phyloP scores from a whole-genome alignment of 92 coral and sea anemone species.

The Epizoanthus ramosus region DNA sequence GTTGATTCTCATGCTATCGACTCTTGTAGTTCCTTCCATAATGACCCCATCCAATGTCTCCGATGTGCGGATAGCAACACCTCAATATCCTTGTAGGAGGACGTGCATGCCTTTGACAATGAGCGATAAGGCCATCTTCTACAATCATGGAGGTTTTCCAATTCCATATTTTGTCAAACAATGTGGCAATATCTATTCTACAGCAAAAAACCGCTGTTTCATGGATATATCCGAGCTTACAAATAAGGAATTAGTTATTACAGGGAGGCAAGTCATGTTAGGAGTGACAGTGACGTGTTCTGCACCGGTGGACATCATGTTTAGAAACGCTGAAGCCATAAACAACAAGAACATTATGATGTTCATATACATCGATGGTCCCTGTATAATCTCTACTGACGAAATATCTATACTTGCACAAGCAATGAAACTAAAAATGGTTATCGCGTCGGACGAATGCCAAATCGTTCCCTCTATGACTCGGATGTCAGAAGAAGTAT shows the following conservation, averaged over 20 bases:
- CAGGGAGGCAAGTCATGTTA: neutral
- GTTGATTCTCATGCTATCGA: too few species aligned
- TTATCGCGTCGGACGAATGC: neutral
- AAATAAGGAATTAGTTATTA: neutral
- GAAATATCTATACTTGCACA: conserved; percentile 59
- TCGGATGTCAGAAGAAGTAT: neutral
- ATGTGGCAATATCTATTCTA: neutral
- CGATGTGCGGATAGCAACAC: neutral
- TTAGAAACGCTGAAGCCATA: conserved; percentile 44
- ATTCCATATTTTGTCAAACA: neutral
- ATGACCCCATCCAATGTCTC: neutral
- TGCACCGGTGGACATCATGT: neutral
- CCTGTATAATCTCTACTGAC: conserved; percentile 47
- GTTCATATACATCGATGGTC: conserved; percentile 36
- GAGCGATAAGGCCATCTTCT: neutral
- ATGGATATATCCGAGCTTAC: conserved; percentile 3
- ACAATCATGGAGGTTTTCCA: neutral
- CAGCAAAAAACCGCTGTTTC: neutral
- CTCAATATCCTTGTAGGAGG: neutral
- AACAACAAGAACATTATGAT: conserved; percentile 57
- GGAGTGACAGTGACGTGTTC: neutral
- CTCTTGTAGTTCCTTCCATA: neutral
- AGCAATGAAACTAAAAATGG: conserved; percentile 45
- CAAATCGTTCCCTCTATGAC: neutral
- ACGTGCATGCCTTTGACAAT: neutral